These are phyloP conservation scores for Micronycteris hirsuta DNA, from an alignment of 2,113 vertebrate species.

Conservation along the genomic window DNA sequence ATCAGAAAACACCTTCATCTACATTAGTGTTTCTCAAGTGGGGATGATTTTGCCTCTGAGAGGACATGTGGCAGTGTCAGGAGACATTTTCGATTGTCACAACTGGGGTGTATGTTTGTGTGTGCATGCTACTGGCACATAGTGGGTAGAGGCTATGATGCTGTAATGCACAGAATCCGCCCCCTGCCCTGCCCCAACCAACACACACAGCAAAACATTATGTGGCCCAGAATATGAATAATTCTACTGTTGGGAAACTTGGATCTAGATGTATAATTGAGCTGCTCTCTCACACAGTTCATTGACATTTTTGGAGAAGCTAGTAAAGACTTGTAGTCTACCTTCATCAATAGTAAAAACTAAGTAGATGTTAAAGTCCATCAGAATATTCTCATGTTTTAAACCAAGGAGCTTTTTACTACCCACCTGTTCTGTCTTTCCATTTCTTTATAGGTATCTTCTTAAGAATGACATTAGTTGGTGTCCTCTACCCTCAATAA, in stretches of 20 bases:
- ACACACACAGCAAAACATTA: neutral
- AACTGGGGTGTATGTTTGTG: neutral
- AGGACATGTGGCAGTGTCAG: neutral
- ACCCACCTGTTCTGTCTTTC: constrained; percentile 36
- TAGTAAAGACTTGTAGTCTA: neutral
- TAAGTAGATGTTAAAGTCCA: neutral
- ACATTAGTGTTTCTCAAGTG: neutral
- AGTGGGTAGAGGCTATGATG: neutral
- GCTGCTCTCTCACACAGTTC: neutral
- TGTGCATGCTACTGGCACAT: neutral
- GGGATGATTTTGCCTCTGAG: neutral
- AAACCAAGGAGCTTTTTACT: constrained; percentile 35
- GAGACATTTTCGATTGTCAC: neutral
- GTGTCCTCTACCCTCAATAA: neutral
- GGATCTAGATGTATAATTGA: neutral
- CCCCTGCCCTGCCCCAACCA: too few relatives aligned
- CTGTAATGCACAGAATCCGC: neutral
- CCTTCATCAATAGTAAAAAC: neutral
- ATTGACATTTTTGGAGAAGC: neutral
- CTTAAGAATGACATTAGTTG: constrained; percentile 17
- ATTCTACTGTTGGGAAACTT: neutral
- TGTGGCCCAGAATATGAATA: neutral
- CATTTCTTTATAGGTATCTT: constrained; percentile 15
- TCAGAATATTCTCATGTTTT: constrained; percentile 12
- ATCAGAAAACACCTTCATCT: neutral